Percentiles rank a stretch among this genome's conserved stretches.
Conservation (phyloP, 2,113 vertebrate genomes). For the Rhipidura dahli region DNA sequence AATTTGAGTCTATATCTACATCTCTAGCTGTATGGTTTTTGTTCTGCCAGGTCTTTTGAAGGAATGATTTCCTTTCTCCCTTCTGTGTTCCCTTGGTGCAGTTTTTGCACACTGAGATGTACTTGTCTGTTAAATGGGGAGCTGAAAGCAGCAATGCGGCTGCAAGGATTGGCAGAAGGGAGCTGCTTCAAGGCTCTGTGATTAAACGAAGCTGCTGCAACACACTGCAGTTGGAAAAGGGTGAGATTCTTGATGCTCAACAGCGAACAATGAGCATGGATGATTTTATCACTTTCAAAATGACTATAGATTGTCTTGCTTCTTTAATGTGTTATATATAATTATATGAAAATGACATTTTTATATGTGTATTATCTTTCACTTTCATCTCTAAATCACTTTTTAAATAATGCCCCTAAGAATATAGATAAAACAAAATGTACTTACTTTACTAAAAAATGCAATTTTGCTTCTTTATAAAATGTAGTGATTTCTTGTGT, state of each 20-base stretch:
- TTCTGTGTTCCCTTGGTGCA: neutral
- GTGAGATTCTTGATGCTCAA: neutral
- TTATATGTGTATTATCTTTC: neutral
- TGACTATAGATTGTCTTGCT: neutral
- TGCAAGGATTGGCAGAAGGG: slow-evolving; percentile 37
- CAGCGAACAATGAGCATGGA: neutral
- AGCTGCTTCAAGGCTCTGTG: slow-evolving; percentile 35
- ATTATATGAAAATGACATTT: neutral
- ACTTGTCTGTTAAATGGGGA: neutral
- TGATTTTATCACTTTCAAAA: neutral
- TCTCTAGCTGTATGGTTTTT: neutral
- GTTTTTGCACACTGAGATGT: neutral
- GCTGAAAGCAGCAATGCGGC: slow-evolving; percentile 48
- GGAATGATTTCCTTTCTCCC: neutral
- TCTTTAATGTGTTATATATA: neutral
- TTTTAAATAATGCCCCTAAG: neutral
- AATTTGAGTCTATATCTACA: neutral
- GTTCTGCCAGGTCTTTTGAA: neutral
- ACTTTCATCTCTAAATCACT: neutral
- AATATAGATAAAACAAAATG: neutral
- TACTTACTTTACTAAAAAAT: neutral
- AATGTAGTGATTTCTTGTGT: neutral
- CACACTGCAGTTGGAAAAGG: slow-evolving; percentile 31
- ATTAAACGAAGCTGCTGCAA: slow-evolving; percentile 32
- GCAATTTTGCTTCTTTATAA: neutral